These are phyloP conservation scores for Diarsia brunnea DNA, from an alignment of 2,888 invertebrate species.

Conservation along the genomic window DNA sequence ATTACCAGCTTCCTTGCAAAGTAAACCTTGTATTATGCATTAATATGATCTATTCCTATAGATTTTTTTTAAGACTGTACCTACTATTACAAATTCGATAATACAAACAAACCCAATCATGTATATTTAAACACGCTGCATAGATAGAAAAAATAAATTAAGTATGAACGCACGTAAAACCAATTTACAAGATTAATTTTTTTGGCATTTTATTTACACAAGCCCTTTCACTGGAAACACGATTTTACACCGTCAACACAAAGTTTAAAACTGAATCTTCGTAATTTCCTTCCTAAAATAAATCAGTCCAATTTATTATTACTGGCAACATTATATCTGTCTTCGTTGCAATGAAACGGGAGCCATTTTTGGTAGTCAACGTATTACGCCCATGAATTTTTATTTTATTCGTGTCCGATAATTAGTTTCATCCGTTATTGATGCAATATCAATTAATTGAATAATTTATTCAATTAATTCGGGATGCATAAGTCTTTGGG, in stretches of 20 bases:
- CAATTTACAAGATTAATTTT: conserved; percentile 38
- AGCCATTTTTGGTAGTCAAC: conserved; percentile 62
- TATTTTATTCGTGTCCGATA: conserved; percentile 49
- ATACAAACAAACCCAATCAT: neutral
- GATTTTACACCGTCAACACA: neutral
- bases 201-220: conserved; percentile 38
- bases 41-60: neutral
- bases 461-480: conserved; percentile 60
- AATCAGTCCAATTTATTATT: conserved; percentile 61
- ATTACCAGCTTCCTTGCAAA: neutral
- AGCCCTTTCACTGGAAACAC: conserved; percentile 8
- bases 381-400: conserved; percentile 47
- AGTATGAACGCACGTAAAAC: conserved; percentile 28
- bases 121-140: conserved; percentile 9
- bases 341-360: conserved; percentile 59
- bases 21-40: neutral
- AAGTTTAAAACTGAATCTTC: conserved; percentile 21
- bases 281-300: conserved; percentile 44
- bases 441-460: conserved; percentile 56
- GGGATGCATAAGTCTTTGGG: conserved; percentile 28
- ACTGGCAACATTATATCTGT: conserved; percentile 64
- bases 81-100: neutral
- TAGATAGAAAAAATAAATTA: conserved; percentile 31
- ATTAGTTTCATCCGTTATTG: conserved; percentile 63
- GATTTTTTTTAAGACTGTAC: neutral